A percentile compares a stretch with the other conserved stretches of the same genome.
Conservation (phyloP, 2,113 vertebrate species). For the Anarrhichthys ocellatus region DNA sequence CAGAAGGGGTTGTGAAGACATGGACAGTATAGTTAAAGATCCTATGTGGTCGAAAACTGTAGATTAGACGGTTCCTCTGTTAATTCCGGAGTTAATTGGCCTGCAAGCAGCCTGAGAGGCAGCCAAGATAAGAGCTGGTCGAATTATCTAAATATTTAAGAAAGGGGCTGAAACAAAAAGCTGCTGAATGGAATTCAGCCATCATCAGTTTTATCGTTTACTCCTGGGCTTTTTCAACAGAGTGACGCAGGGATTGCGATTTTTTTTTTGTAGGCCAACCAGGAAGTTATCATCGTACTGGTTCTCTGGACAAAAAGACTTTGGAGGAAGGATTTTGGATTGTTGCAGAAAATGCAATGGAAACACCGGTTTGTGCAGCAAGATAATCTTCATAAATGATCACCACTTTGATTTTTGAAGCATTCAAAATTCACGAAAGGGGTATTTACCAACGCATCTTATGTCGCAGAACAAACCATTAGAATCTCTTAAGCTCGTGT, state of each 20-base stretch:
- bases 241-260: neutral
- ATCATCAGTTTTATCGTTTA: neutral
- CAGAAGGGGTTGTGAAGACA: neutral
- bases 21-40: neutral
- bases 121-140: conserved; percentile 23
- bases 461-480: no score
- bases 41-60: neutral
- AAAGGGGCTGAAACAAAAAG: neutral
- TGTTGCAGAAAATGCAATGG: neutral
- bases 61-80: conserved; percentile 24
- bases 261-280: neutral
- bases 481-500: neutral
- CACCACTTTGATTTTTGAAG: neutral
- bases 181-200: conserved; percentile 6
- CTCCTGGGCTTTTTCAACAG: neutral
- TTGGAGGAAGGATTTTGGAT: neutral
- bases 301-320: neutral
- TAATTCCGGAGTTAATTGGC: conserved; percentile 45
- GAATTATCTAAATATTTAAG: conserved; percentile 18
- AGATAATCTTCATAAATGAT: neutral
- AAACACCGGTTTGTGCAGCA: neutral
- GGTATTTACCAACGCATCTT: no score
- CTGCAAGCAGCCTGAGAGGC: conserved; percentile 16
- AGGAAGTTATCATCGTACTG: neutral
- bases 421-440: no score